Conservation (phyloP, 2,797 vertebrate genomes). For the Trichosurus vulpecula region DNA sequence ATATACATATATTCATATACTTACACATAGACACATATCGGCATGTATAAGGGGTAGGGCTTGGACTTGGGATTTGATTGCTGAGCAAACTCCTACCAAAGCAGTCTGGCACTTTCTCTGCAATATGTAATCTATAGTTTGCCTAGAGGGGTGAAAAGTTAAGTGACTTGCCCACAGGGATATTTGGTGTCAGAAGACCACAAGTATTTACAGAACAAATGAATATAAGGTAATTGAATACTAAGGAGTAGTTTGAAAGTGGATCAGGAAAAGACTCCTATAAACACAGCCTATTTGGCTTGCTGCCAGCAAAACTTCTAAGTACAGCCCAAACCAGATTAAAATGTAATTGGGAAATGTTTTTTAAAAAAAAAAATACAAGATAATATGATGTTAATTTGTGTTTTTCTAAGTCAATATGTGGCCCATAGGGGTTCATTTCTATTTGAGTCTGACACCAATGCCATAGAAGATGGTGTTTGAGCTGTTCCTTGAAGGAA, state of each 20-base stretch:
- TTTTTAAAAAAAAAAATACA: too few relatives aligned
- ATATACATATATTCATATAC: too few relatives aligned
- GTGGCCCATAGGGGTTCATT: neutral
- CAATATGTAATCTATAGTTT: neutral
- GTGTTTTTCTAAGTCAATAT: neutral
- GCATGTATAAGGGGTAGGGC: neutral
- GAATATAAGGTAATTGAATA: neutral
- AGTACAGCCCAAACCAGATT: neutral
- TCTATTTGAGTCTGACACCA: neutral
- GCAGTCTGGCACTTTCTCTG: neutral
- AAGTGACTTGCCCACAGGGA: neutral
- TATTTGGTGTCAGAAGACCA: neutral
- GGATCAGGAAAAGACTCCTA: neutral
- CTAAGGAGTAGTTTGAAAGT: neutral
- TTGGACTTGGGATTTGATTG: neutral
- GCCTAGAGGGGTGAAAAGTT: neutral
- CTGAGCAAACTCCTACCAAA: neutral
- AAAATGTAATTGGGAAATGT: neutral
- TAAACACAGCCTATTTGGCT: neutral
- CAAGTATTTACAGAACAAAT: neutral
- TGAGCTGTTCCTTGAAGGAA: neutral
- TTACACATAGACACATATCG: neutral
- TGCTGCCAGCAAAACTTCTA: neutral
- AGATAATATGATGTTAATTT: neutral
- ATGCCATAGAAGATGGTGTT: too few relatives aligned